Conservation (phyloP, 23 tunicate species). For the Ascidia mentula region DNA sequence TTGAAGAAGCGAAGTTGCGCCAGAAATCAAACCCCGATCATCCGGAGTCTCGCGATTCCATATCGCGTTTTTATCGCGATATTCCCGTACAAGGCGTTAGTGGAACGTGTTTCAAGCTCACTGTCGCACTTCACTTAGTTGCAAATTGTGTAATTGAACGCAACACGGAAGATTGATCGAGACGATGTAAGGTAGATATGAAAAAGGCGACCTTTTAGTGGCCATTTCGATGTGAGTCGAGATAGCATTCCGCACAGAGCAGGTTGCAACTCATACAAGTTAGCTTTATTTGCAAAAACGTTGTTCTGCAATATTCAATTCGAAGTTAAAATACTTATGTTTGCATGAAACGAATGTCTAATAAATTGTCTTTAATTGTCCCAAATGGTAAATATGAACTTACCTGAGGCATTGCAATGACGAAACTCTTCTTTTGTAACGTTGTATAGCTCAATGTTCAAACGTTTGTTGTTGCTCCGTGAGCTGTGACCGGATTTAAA, state of each 20-base stretch:
- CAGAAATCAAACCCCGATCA: slow-evolving; percentile 3
- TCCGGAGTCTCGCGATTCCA: neutral
- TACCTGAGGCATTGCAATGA: slow-evolving; percentile 48
- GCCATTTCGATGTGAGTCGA: neutral
- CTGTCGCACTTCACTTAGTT: neutral
- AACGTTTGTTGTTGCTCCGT: slow-evolving; percentile 4
- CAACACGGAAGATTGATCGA: neutral
- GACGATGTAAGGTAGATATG: neutral
- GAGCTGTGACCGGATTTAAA: neutral
- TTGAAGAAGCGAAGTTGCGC: neutral
- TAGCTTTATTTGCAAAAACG: neutral
- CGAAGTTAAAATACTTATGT: neutral
- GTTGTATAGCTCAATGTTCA: slow-evolving; percentile 57
- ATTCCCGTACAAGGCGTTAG: neutral
- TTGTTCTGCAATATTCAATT: neutral
- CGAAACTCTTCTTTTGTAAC: slow-evolving; percentile 53
- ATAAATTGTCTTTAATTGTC: neutral
- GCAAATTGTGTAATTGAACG: neutral
- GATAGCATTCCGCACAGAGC: neutral
- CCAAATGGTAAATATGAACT: neutral
- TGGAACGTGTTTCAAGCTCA: neutral
- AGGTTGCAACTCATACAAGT: neutral
- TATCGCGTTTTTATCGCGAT: neutral
- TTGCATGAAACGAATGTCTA: neutral
- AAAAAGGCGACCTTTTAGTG: neutral